phyloP scores from a whole-genome alignment of 2,113 vertebrate species.

The Chlorodrepanis virens region DNA sequence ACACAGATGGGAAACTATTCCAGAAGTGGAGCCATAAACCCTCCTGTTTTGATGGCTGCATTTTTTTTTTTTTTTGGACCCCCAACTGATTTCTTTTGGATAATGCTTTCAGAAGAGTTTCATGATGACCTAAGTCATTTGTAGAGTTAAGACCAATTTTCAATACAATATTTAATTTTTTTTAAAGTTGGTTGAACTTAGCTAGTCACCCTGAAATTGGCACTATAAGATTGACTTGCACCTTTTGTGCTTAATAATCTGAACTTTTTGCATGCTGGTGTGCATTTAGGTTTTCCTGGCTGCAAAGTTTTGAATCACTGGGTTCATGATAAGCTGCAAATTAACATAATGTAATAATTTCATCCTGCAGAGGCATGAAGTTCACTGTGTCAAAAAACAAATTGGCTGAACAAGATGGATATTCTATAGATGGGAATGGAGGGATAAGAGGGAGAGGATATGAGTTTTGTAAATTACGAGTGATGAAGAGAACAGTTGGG shows the following conservation, averaged over 20 bases:
- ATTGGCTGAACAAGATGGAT: not conserved
- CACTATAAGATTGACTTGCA: not conserved
- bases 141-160: not conserved
- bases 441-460: not conserved
- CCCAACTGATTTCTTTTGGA: not conserved
- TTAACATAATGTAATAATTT: not conserved
- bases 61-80: not conserved
- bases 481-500: not conserved
- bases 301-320: not conserved
- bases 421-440: not conserved
- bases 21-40: not conserved
- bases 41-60: not conserved
- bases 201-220: not conserved
- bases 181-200: not conserved
- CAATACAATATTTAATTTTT: not conserved
- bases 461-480: not conserved
- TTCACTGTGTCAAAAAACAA: not conserved
- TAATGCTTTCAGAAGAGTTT: not conserved
- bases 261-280: not conserved
- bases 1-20: not conserved
- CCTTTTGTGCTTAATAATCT: not conserved
- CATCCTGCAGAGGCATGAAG: not conserved
- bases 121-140: not conserved
- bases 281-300: not conserved
- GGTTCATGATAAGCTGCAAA: constrained; percentile 1